phyloP scores from a whole-genome alignment of 2,797 vertebrate genomes.

The Pyrocephalus nanus region DNA sequence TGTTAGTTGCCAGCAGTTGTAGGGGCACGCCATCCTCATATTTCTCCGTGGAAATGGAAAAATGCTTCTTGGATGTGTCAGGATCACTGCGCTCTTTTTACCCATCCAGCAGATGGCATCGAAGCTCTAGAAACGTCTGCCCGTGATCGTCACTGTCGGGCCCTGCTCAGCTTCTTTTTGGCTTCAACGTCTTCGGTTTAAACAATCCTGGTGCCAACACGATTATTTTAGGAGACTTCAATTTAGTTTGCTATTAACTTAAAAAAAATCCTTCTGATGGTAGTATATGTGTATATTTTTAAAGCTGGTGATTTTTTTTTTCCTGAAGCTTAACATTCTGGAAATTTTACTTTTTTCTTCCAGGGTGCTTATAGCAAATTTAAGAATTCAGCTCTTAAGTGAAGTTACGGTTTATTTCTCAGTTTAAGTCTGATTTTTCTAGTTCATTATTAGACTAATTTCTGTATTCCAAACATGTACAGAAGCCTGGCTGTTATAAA shows the following conservation, averaged over 20 bases:
- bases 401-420: neutral
- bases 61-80: neutral
- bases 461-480: neutral
- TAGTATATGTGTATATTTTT: neutral
- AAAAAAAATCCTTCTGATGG: neutral
- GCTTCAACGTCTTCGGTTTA: neutral
- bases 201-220: neutral
- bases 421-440: neutral
- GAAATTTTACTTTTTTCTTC: neutral
- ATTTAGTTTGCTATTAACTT: neutral
- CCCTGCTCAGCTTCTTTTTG: neutral
- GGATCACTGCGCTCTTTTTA: constrained; percentile 40
- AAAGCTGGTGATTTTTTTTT: neutral
- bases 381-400: neutral
- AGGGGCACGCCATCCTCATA: neutral
- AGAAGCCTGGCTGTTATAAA: neutral
- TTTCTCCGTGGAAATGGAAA: neutral
- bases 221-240: neutral
- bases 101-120: constrained; percentile 58
- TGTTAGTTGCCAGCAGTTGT: neutral
- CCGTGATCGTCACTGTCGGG: neutral
- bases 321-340: neutral
- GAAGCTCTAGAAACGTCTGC: neutral
- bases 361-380: neutral
- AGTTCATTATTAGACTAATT: neutral